Base-by-base conservation (phyloP, 2,888 invertebrate species). In the Zele albiditarsus region DNA sequence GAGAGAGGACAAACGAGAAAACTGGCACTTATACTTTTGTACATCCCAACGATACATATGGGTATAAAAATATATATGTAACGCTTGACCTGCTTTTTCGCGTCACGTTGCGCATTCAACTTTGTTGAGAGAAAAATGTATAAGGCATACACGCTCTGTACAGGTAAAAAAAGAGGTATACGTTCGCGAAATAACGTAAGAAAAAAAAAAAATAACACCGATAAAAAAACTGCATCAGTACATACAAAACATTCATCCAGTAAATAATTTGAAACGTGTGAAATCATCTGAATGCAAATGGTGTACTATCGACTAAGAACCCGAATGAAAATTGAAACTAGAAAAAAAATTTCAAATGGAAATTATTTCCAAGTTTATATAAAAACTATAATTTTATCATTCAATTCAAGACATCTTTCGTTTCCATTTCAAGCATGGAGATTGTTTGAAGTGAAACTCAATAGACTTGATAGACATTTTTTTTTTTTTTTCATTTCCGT, bases 61-160 rank as follows among this genome's bases (percentile, higher is more conserved):
- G 3, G 14, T n/a, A 46, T 46, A 46, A 16, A 46, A 46, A 46
- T 46, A 46, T n/a, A 53, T 69, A 65, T 74, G 27, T 69, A 65
- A 63, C 63, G 74, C 74, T 74, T 70, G 74, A 74, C 74, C 74
- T 74, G 69, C 53, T 74, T 74, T 69, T 74, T 46, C 58, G 69
- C 69, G 49, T 68, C 63, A 33, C 57, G 63, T 70, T 74, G 74
- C 60, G 53, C 70, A 74, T 74, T 69, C 70, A 69, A 69, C 74
- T 69, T 69, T 33, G 16, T 53, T 16, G 23, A 38, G 74, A 69
- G 74, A 57, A 67, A 72, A 73, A 70, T 68, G 68, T 73, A 68
- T 62, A 60, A 68, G 46, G 23, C 31, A 31, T 58, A 16, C 12
- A 28, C 28, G 0, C n/a, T 14, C 42, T 49, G 58, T 53, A 72